Percentiles rank a stretch among this genome's conserved stretches.
phyloP scores from a whole-genome alignment of 2,888 invertebrate species.

The Temnothorax ravouxi region DNA sequence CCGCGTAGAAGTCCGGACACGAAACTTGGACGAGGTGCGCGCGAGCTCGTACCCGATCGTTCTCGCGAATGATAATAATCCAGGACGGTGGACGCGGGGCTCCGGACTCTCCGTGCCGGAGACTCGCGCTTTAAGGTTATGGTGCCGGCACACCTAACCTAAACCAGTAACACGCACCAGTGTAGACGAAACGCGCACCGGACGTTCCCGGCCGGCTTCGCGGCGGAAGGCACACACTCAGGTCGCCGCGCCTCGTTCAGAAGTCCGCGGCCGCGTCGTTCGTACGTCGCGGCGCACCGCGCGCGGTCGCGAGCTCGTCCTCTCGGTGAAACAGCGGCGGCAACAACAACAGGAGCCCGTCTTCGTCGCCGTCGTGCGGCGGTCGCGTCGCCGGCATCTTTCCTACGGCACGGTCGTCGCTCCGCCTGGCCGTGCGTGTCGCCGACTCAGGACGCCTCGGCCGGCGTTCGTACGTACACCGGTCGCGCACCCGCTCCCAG shows the following conservation, averaged over 20 bases:
- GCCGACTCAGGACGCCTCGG: slow-evolving; percentile 59
- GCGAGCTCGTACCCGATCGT: slow-evolving; percentile 1
- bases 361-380: slow-evolving; percentile 36
- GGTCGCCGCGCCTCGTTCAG: slow-evolving; percentile 46
- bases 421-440: slow-evolving; percentile 45
- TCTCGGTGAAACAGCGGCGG: slow-evolving; percentile 15
- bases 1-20: slow-evolving; percentile 65
- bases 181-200: slow-evolving; percentile 70
- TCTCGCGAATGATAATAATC: neutral
- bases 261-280: slow-evolving; percentile 49
- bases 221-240: slow-evolving; percentile 51
- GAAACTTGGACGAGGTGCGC: neutral
- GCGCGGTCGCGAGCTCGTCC: slow-evolving; percentile 33
- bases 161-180: slow-evolving; percentile 57
- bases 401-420: slow-evolving; percentile 66
- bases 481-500: slow-evolving; percentile 70
- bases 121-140: slow-evolving; percentile 79
- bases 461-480: slow-evolving; percentile 59
- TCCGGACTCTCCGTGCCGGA: neutral
- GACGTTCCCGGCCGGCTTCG: slow-evolving; percentile 19
- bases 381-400: slow-evolving; percentile 81
- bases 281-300: slow-evolving; percentile 43
- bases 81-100: neutral
- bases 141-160: slow-evolving; percentile 85
- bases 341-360: slow-evolving; percentile 42